Base-by-base conservation (phyloP, 1,140 invertebrate genomes). In the Propsilocerus akamusi region DNA sequence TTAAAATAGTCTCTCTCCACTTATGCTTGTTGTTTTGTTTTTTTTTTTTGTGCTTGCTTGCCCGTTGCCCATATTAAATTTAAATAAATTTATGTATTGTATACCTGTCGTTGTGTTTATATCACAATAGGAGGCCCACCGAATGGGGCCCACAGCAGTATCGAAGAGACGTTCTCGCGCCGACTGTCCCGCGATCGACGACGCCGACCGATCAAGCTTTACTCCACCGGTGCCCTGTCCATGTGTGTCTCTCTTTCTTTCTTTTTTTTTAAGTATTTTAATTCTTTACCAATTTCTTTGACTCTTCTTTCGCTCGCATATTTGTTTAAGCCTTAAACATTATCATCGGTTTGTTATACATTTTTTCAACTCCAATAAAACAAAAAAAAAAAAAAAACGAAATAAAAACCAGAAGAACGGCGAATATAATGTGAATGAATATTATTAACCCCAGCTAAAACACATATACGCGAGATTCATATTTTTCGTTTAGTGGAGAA, bases 231-330 rank as follows among this genome's bases (percentile, higher is more conserved):
- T 37, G 12, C 5, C 23, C 7, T 22, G 10, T 26, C 22, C n/a
- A 22, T 4, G 4, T 30, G 7, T n/a, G n/a, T n/a, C n/a, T n/a
- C n/a, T n/a, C n/a, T n/a, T n/a, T n/a, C n/a, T 25, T 25, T 51
- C 26, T 49, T 22, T 49, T 22, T 34, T n/a, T 51, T 32, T 25
- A 14, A 50, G 11, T 20, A 24, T 51, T 53, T 47, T 48, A 28
- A 26, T 28, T 28, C 25, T 49, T 25, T 34, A 30, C 48, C 34
- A 26, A 20, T 24, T 25, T 30, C 28, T 49, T 30, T 49, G n/a
- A 23, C 34, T 8, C 22, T n/a, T n/a, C n/a, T 49, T 48, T 53
- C 48, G 37, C 50, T 47, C 37, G 28, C 22, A 28, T 30, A 17
- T 32, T 49, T 50, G 30, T 51, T 51, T 51, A n/a, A n/a, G n/a